Base-by-base conservation (phyloP, 2,113 vertebrate genomes). In the Hippocampus mohnikei region DNA sequence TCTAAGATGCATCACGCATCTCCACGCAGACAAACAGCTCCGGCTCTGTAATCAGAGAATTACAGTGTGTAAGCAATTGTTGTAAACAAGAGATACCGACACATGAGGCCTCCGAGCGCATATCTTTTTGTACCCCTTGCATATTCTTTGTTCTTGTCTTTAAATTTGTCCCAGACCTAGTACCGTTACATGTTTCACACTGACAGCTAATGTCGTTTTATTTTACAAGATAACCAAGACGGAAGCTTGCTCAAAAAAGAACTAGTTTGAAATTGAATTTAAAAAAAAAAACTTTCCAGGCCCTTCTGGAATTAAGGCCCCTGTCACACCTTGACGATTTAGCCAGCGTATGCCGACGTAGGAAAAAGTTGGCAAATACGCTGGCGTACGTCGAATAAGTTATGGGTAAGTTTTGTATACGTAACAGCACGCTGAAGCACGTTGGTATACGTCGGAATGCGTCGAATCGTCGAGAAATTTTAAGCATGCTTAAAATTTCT, bases 1-100 rank as follows among this genome's bases (percentile, higher is more conserved):
- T 75, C 67, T 61, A 42, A 82, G 75, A 74, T 37, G 37, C 77
- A 76, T 80, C 66, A 67, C 69, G 75, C 66, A 65, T 41, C 29
- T 46, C 1, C 44, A 48, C 29, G 66, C 71, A 46, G 48, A 66
- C 29, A 12, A 27, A 66, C 41, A 56, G 48, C 9, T 2, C 50
- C 58, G 56, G 62, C 63, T 41, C 20, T 55, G 59, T 85, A 77
- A 80, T 82, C 63, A 27, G 56, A 79, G 52, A 64, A 71, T 73
- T 71, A 13, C 69, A 69, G 25, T 74, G 40, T 63, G 71, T 59
- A 64, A 79, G 75, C 75, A 63, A 21, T 18, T 60, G 67, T 61
- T 78, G 48, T 73, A 42, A 69, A 63, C 73, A 74, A 58, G 21
- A 76, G 48, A 56, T 52, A 42, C 66, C 66, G 11, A 6, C 42